Evolutionary conservation across 2,113 vertebrate genomes (phyloP).

Genomic region (Ictalurus furcatus): DNA sequence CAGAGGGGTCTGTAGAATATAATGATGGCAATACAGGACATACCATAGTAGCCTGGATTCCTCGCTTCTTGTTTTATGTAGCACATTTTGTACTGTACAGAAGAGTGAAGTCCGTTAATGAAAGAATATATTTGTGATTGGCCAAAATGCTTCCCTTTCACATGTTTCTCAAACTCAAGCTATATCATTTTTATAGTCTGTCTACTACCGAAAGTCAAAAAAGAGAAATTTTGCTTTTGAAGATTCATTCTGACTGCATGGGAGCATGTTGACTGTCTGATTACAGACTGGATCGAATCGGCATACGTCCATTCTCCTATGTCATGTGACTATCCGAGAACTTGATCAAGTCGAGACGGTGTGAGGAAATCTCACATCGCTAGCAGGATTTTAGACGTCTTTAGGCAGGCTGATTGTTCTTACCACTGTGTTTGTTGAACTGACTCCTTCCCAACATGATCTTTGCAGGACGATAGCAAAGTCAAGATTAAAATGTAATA

Average conservation of each 20-base stretch:
- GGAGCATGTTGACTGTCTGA: too few relatives aligned
- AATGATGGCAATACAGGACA: background rate
- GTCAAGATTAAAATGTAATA: background rate
- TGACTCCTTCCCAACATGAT: too few relatives aligned
- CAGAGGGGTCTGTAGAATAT: background rate
- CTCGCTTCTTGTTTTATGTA: background rate
- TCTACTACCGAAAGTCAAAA: too few relatives aligned
- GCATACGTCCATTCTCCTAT: too few relatives aligned
- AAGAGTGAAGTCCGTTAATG: too few relatives aligned
- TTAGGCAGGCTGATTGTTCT: background rate
- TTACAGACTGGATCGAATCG: too few relatives aligned
- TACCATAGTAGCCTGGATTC: background rate
- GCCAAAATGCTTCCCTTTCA: background rate
- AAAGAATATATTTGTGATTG: background rate
- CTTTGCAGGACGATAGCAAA: background rate
- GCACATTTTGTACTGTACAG: too few relatives aligned
- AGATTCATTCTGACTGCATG: too few relatives aligned
- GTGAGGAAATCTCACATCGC: background rate
- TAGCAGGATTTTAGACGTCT: background rate
- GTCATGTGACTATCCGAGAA: too few relatives aligned
- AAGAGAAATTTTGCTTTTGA: too few relatives aligned
- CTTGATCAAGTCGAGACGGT: background rate
- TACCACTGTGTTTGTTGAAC: background rate
- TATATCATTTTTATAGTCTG: too few relatives aligned
- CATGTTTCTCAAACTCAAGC: background rate